Conservation (phyloP, 2,888 invertebrate species). For the Caenorhabditis sp. region DNA sequence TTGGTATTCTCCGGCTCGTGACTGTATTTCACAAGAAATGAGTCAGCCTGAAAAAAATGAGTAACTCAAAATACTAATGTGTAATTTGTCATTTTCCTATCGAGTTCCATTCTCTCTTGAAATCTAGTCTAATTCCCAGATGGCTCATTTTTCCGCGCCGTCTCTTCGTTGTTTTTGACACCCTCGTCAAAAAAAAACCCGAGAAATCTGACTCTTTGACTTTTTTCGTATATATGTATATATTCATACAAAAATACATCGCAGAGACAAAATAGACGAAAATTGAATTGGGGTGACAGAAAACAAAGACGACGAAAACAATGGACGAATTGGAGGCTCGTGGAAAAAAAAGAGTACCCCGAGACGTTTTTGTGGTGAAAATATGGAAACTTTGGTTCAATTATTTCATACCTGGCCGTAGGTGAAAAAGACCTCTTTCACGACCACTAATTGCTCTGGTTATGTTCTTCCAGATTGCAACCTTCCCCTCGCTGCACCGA, state of each 20-base stretch:
- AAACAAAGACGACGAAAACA: background rate
- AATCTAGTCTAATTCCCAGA: background rate
- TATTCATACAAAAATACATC: conserved; percentile 1
- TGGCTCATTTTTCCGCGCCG: background rate
- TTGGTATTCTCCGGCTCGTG: conserved; percentile 64
- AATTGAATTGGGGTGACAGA: background rate
- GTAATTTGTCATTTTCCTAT: too few relatives aligned
- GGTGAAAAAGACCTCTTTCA: too few relatives aligned
- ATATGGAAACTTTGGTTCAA: too few relatives aligned
- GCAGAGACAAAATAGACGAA: background rate
- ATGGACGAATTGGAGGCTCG: background rate
- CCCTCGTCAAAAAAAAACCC: background rate
- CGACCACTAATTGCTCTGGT: too few relatives aligned
- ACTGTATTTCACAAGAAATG: conserved; percentile 68
- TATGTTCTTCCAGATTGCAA: too few relatives aligned
- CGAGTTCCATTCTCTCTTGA: background rate
- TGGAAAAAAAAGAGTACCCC: background rate
- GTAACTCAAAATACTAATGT: too few relatives aligned
- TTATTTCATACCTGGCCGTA: too few relatives aligned
- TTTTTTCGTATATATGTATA: background rate
- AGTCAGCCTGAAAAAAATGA: conserved; percentile 60
- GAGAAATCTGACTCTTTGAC: background rate
- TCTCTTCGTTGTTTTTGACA: background rate
- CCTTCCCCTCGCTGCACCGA: too few relatives aligned
- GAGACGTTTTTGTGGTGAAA: background rate